Evolutionary conservation across 2,113 vertebrate species (phyloP).

Genomic region (Morone saxatilis): DNA sequence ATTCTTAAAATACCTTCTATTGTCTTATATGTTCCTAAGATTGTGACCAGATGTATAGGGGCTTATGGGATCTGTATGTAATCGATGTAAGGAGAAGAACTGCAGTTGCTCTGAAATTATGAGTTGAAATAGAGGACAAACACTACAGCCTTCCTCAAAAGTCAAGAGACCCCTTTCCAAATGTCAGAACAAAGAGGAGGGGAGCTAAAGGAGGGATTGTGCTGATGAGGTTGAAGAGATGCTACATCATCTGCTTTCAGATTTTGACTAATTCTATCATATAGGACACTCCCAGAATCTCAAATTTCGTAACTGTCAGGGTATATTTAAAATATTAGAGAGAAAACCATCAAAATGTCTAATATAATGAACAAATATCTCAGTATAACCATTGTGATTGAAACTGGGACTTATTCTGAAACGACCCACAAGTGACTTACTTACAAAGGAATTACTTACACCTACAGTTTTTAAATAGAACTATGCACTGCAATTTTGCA

Average conservation of each 20-base stretch:
- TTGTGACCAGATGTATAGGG: background rate
- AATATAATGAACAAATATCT: background rate
- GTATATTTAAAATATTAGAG: background rate
- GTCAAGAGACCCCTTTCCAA: slow-evolving; percentile 24
- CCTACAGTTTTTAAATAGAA: background rate
- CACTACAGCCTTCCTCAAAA: background rate
- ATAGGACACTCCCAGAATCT: background rate
- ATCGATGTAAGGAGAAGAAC: background rate
- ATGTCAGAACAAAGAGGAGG: background rate
- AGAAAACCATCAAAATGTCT: background rate
- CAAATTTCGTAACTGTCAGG: background rate
- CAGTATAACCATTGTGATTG: background rate
- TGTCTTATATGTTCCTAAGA: background rate
- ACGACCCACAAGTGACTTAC: background rate
- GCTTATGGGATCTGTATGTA: background rate
- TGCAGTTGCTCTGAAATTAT: background rate
- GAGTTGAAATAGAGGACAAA: background rate
- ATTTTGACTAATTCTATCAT: background rate
- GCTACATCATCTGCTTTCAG: background rate
- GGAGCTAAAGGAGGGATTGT: background rate
- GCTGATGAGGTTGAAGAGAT: background rate
- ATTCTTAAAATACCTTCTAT: background rate
- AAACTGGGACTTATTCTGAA: background rate
- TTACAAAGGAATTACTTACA: background rate
- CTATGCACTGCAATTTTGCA: background rate